Evolutionary conservation across 2,888 invertebrate genomes (phyloP), one percentile per base, ranked within the genome.

Genomic region (Plagodis pulveraria): DNA sequence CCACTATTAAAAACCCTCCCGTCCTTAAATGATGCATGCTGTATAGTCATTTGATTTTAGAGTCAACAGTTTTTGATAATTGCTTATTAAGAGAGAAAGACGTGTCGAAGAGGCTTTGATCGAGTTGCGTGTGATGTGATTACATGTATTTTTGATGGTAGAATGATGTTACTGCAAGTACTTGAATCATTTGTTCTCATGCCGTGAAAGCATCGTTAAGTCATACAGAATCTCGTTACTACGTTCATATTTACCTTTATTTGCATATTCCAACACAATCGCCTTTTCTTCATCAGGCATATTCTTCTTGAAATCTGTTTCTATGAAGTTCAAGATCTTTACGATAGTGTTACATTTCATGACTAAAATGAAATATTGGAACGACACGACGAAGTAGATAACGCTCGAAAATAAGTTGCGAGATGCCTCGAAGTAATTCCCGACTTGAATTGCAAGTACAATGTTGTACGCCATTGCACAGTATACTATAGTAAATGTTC

Each of bases 241-340:
- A 22, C 70, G 65, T 0, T 84, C 68, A 44, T 55, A 59, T 5
- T 52, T 34, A 0, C 79, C 79, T 34, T 46, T 46, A 6, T 46
- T 8, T 6, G 46, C 46, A 35, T 46, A 34, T 35, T 46, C 46
- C 0, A 35, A n/a, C 11, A 46, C n/a, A 34, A 46, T 46, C n/a
- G 6, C 6, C 7, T 46, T 34, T 6, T 46, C 46, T 5, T 46
- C 46, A n/a, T 11, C 7, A 6, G 46, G 34, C 8, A 36, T 6
- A 36, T 36, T 36, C 36, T 36, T 36, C 36, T 36, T 36, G 36
- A 36, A 46, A 35, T 46, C 46, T 4, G 33, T 6, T 11, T 34
- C 34, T n/a, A 46, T 46, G 34, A n/a, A 10, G 5, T n/a, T 34
- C 6, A 46, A 34, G 0, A 34, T 5, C 6, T 46, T 46, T n/a